These are phyloP conservation scores for Australoheros scitulus DNA, from an alignment of 2,113 vertebrate species.

Conservation along the genomic window DNA sequence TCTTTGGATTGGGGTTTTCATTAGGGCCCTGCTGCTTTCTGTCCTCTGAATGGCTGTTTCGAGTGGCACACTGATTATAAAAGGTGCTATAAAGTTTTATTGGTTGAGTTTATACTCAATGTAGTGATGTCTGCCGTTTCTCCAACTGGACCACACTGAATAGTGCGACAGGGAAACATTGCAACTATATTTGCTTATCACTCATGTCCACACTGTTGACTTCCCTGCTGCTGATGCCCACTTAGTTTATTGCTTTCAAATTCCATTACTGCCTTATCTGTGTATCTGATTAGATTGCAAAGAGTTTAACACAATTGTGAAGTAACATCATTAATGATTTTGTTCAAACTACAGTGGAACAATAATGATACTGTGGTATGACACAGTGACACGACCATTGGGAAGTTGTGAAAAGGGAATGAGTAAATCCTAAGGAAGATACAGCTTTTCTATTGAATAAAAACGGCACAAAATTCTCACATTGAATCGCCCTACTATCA, in stretches of 20 bases:
- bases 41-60: background rate
- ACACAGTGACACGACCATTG: background rate
- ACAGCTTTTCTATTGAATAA: background rate
- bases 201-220: slow-evolving; percentile 19
- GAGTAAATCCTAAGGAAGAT: background rate
- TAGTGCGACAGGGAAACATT: slow-evolving; percentile 11
- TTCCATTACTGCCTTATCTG: slow-evolving; percentile 20
- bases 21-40: background rate
- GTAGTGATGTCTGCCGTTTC: background rate
- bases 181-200: slow-evolving; percentile 25
- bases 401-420: background rate
- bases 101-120: slow-evolving; percentile 1
- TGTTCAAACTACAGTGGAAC: background rate
- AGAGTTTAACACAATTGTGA: slow-evolving; percentile 9
- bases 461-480: background rate
- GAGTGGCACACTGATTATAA: slow-evolving; percentile 2
- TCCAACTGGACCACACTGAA: slow-evolving; percentile 1
- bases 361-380: background rate
- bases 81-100: slow-evolving; percentile 19
- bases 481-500: slow-evolving; percentile 3
- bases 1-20: background rate
- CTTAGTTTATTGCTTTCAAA: slow-evolving; percentile 38
- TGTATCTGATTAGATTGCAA: slow-evolving; percentile 31
- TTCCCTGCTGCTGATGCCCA: slow-evolving; percentile 13
- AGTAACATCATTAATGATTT: slow-evolving; percentile 28